phyloP scores from a whole-genome alignment of 2,888 invertebrate genomes.

The Prenolepis imparis region DNA sequence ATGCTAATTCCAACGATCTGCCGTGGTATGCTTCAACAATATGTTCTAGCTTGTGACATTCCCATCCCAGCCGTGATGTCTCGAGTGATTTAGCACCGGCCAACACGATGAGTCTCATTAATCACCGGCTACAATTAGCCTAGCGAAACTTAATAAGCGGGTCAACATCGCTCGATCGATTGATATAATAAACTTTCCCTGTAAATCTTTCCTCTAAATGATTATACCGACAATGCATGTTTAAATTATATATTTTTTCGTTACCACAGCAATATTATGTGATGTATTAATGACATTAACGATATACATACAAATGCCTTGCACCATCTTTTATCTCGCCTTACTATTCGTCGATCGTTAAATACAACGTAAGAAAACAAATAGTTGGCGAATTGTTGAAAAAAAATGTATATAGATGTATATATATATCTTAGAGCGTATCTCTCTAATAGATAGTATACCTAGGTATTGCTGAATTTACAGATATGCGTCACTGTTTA shows the following conservation, averaged over 20 bases:
- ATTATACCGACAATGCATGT: no score
- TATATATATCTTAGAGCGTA: neutral
- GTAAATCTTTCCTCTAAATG: neutral
- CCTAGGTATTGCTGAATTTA: constrained; percentile 31
- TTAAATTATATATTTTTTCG: constrained; percentile 4
- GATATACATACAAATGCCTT: neutral
- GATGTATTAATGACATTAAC: neutral
- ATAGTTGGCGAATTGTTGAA: neutral
- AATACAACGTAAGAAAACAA: neutral
- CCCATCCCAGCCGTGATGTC: neutral
- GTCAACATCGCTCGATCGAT: constrained; percentile 1
- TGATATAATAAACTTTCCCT: neutral
- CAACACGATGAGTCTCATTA: constrained; percentile 35
- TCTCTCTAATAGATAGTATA: neutral
- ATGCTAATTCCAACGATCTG: constrained; percentile 9
- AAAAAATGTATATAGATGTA: neutral
- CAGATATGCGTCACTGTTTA: constrained; percentile 26
- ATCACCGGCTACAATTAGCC: constrained; percentile 32
- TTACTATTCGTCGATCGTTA: constrained; percentile 1
- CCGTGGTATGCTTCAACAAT: neutral
- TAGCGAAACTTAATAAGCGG: neutral
- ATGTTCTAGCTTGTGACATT: constrained; percentile 7
- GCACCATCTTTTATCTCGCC: neutral
- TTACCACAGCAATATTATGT: neutral
- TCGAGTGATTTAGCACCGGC: constrained; percentile 32